These are phyloP conservation scores for Bubo scandiacus DNA, from an alignment of 2,113 vertebrate species.

Conservation along the genomic window DNA sequence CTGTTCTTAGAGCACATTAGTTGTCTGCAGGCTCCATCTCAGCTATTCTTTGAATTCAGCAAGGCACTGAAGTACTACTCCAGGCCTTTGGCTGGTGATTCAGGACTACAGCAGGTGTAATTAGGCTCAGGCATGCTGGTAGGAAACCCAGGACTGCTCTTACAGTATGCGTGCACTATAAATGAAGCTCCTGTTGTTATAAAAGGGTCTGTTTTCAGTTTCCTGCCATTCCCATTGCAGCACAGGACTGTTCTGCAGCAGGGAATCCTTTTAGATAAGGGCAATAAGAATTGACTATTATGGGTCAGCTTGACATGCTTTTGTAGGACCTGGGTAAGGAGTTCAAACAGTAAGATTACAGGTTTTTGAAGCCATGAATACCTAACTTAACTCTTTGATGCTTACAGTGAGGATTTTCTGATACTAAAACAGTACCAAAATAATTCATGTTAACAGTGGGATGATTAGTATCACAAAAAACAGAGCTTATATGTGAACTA, in stretches of 20 bases:
- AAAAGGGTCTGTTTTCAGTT: constrained; percentile 27
- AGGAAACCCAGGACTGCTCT: constrained; percentile 27
- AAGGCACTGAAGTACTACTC: constrained; percentile 16
- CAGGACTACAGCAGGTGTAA: constrained; percentile 32
- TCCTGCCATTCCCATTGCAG: constrained; percentile 11
- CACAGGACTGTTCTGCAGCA: constrained; percentile 6
- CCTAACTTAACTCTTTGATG: constrained; percentile 10
- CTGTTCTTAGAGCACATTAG: constrained; percentile 40
- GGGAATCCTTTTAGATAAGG: constrained; percentile 35
- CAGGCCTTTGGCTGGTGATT: constrained; percentile 11
- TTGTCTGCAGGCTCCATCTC: constrained; percentile 34
- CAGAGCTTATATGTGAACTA: background rate
- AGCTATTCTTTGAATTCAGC: constrained; percentile 36
- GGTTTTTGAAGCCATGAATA: background rate
- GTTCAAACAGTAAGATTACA: background rate
- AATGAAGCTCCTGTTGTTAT: constrained; percentile 40
- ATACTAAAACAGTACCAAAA: background rate
- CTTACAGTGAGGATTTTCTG: background rate
- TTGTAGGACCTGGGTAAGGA: background rate
- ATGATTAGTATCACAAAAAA: background rate
- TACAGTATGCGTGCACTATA: background rate
- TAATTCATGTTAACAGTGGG: background rate
- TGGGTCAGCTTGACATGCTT: background rate
- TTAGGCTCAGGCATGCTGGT: constrained; percentile 46
- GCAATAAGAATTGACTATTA: background rate